Percentiles rank a stretch among this genome's conserved stretches.
phyloP scores from a whole-genome alignment of 2,888 invertebrate species.

The Drosophila histrio region DNA sequence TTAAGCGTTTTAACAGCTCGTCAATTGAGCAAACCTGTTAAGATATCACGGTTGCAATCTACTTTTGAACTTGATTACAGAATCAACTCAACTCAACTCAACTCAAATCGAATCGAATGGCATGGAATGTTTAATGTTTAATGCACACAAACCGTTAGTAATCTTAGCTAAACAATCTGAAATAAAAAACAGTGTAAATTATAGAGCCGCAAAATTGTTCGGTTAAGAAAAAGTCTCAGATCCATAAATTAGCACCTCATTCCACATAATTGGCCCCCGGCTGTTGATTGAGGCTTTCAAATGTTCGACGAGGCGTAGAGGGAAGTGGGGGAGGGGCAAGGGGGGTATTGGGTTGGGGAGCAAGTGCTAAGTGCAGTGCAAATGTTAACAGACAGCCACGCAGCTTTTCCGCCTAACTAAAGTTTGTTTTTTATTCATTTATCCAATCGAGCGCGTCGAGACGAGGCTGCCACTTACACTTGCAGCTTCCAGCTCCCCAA shows the following conservation, averaged over 20 bases:
- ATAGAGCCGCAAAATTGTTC: slow-evolving; percentile 64
- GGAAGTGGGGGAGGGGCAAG: neutral
- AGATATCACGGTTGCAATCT: slow-evolving; percentile 21
- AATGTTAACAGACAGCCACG: slow-evolving; percentile 61
- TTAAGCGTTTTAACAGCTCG: neutral
- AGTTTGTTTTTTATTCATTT: slow-evolving; percentile 71
- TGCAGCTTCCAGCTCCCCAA: neutral
- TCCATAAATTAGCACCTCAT: slow-evolving; percentile 82
- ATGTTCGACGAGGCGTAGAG: slow-evolving; percentile 35
- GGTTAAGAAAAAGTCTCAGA: slow-evolving; percentile 56
- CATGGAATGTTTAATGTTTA: slow-evolving; percentile 37
- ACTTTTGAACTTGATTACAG: slow-evolving; percentile 33
- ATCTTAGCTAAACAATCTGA: slow-evolving; percentile 45
- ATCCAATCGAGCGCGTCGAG: slow-evolving; percentile 70
- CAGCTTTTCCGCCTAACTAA: slow-evolving; percentile 49
- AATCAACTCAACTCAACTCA: slow-evolving; percentile 7
- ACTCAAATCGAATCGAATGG: slow-evolving; percentile 11
- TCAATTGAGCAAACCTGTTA: slow-evolving; percentile 30
- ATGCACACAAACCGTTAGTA: slow-evolving; percentile 63
- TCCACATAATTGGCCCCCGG: slow-evolving; percentile 69
- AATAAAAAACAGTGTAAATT: slow-evolving; percentile 62
- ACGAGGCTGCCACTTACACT: slow-evolving; percentile 27
- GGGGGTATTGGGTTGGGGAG: neutral
- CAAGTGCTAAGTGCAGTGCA: slow-evolving; percentile 77
- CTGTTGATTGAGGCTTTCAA: slow-evolving; percentile 75